phyloP scores from a whole-genome alignment of 2,888 invertebrate species.

The Erpobdella octoculata region DNA sequence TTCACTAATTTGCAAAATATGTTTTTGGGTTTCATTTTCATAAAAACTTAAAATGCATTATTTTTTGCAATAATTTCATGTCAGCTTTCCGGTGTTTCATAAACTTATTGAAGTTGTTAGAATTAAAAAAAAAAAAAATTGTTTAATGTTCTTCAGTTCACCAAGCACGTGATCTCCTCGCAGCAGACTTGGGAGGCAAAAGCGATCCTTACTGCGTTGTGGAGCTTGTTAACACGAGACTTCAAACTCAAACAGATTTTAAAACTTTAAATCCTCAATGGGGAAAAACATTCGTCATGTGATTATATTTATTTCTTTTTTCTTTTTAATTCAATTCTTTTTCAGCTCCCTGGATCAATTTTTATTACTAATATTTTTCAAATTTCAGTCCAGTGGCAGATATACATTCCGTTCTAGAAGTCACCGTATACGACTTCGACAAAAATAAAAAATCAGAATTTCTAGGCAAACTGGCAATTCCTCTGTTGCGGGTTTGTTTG shows the following conservation, averaged over 20 bases:
- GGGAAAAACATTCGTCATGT: constrained; percentile 80
- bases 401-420: constrained; percentile 82
- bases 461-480: constrained; percentile 81
- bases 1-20: too few species aligned
- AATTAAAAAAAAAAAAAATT: neutral
- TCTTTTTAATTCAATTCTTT: neutral
- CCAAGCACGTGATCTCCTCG: constrained; percentile 70
- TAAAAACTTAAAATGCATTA: too few species aligned
- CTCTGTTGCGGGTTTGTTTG: constrained; percentile 61
- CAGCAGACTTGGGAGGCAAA: constrained; percentile 92
- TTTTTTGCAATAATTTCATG: neutral
- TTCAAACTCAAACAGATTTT: constrained; percentile 97
- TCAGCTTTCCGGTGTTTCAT: too few species aligned
- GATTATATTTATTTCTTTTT: neutral
- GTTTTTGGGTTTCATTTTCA: neutral
- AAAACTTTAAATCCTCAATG: constrained; percentile 91
- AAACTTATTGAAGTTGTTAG: neutral
- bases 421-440: constrained; percentile 95
- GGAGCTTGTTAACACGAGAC: constrained; percentile 82
- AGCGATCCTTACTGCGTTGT: constrained; percentile 96
- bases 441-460: constrained; percentile 89
- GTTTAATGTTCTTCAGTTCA: constrained; percentile 42
- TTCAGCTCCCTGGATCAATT: too few species aligned
- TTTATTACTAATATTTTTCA: neutral
- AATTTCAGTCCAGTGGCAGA: constrained; percentile 61